These are phyloP conservation scores for Eonycteris spelaea DNA, from an alignment of 2,113 vertebrate species.

Conservation along the genomic window DNA sequence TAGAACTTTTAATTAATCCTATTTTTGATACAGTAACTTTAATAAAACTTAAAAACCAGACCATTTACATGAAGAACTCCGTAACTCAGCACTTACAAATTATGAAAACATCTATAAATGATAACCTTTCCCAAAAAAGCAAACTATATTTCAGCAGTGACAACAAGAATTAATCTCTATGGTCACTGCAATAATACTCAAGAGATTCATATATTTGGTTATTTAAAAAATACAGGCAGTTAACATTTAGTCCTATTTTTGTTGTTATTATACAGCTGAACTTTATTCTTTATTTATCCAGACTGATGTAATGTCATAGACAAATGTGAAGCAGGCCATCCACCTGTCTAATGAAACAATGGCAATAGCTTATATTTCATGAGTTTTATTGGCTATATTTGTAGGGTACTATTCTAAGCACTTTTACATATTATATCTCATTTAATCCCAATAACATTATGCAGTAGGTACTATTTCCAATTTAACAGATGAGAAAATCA, in stretches of 20 bases:
- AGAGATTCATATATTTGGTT: conserved; percentile 28
- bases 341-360: not conserved
- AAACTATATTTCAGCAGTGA: conserved; percentile 15
- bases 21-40: conserved; percentile 9
- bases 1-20: conserved; percentile 11
- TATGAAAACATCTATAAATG: not conserved
- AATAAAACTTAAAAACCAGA: conserved; percentile 5
- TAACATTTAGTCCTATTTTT: conserved; percentile 38
- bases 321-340: conserved; percentile 17
- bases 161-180: not conserved
- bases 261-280: conserved; percentile 14
- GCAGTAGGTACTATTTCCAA: not conserved
- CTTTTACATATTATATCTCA: conserved; percentile 1
- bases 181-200: not conserved
- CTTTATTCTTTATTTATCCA: not conserved
- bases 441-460: not conserved
- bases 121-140: conserved; percentile 5
- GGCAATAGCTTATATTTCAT: not conserved
- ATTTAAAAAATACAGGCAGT: not conserved
- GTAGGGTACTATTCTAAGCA: not conserved
- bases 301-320: not conserved
- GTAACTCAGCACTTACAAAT: not conserved
- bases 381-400: not conserved
- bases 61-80: not conserved
- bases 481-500: not conserved